These are phyloP conservation scores for Oophaga sylvatica DNA, from an alignment of 2,797 vertebrate species.

Conservation along the genomic window DNA sequence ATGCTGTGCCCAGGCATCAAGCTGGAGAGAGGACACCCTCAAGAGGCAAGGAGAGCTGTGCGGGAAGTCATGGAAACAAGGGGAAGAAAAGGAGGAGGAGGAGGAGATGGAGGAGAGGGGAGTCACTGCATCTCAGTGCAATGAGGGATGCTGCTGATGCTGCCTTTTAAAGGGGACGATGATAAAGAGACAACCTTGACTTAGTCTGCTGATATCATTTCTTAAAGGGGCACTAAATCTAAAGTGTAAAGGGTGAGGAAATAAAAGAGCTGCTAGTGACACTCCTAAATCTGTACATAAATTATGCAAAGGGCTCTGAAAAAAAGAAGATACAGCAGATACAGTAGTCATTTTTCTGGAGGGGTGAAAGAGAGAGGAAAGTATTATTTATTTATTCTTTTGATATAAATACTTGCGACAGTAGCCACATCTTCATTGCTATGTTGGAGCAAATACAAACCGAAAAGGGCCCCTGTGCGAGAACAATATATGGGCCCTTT, in stretches of 20 bases:
- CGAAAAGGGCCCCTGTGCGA: too few species aligned
- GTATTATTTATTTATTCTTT: too few species aligned
- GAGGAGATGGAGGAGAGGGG: slow-evolving; percentile 25
- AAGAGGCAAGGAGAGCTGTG: slow-evolving; percentile 40
- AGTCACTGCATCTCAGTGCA: slow-evolving; percentile 7
- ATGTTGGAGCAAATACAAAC: too few species aligned
- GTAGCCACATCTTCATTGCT: too few species aligned
- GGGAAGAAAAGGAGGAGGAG: slow-evolving; percentile 42
- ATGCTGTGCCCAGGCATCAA: slow-evolving; percentile 45
- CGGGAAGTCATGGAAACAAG: slow-evolving; percentile 55
- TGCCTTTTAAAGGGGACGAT: slow-evolving; percentile 52
- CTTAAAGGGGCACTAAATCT: neutral
- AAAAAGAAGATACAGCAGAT: neutral
- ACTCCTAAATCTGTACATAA: neutral
- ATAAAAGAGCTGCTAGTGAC: neutral
- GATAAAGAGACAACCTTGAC: slow-evolving; percentile 14
- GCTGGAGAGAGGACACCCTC: slow-evolving; percentile 13
- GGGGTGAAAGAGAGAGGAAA: too few species aligned
- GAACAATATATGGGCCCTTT: too few species aligned
- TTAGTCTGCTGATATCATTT: neutral
- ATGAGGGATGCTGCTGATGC: slow-evolving; percentile 8
- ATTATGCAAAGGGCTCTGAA: neutral
- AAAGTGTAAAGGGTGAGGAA: neutral
- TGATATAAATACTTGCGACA: too few species aligned
- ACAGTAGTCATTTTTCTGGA: neutral